These are phyloP conservation scores for Ectemnius continuus DNA, from an alignment of 2,888 invertebrate genomes.

Conservation along the genomic window DNA sequence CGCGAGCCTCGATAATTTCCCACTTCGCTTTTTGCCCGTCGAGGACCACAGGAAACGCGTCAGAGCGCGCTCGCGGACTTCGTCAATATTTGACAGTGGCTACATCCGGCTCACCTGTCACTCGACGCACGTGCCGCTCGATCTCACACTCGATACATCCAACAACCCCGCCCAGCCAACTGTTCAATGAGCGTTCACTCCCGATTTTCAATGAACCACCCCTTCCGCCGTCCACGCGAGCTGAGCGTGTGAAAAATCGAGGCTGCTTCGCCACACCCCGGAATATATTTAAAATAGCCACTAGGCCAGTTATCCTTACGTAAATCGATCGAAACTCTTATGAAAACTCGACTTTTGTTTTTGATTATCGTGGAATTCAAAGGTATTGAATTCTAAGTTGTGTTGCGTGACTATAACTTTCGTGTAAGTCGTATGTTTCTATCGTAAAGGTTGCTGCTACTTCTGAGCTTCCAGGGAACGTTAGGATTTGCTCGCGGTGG, in stretches of 20 bases:
- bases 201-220: background rate
- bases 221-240: slow-evolving; percentile 3
- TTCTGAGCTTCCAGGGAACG: background rate
- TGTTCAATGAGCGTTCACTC: background rate
- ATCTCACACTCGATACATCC: background rate
- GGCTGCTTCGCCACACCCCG: no score
- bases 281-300: no score
- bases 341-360: no score
- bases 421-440: no score
- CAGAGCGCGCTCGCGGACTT: background rate
- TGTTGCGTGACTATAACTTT: no score
- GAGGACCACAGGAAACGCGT: background rate
- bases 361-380: no score
- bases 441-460: no score
- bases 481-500: background rate
- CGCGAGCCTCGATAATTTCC: slow-evolving; percentile 12
- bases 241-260: no score
- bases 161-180: background rate
- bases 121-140: background rate
- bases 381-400: no score
- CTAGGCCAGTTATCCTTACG: no score
- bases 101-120: background rate
- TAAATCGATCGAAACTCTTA: no score
- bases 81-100: slow-evolving; percentile 7
- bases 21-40: slow-evolving; percentile 32